These are phyloP conservation scores for Vombatus ursinus DNA, from an alignment of 2,113 vertebrate genomes.

Conservation along the genomic window DNA sequence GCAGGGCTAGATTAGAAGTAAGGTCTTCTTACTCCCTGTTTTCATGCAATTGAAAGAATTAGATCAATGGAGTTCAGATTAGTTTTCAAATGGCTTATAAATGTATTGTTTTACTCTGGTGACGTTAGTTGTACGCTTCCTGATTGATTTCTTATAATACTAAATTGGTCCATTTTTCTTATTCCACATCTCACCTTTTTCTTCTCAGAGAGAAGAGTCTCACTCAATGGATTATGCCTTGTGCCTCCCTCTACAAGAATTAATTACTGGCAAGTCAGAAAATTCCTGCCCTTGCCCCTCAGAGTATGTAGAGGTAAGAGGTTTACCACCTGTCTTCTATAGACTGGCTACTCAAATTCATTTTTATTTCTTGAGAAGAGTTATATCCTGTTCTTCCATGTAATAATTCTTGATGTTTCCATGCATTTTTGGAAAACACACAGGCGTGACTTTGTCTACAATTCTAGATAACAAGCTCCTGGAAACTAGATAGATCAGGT, in stretches of 20 bases:
- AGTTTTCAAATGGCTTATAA: constrained; percentile 29
- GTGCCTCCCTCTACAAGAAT: constrained; percentile 85
- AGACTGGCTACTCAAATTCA: background rate
- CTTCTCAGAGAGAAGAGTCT: constrained; percentile 81
- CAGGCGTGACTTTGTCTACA: too few relatives aligned
- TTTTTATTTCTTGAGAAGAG: constrained; percentile 17
- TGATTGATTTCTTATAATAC: constrained; percentile 17
- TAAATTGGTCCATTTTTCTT: constrained; percentile 6
- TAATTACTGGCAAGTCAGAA: constrained; percentile 87
- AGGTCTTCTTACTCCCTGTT: background rate
- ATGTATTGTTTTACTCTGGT: background rate
- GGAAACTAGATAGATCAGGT: too few relatives aligned
- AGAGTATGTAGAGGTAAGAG: constrained; percentile 86
- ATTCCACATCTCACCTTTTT: constrained; percentile 6
- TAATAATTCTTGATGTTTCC: constrained; percentile 12
- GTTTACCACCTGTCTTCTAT: background rate
- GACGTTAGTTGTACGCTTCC: background rate
- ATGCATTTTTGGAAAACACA: too few relatives aligned
- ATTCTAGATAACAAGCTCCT: too few relatives aligned
- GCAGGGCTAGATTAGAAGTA: background rate
- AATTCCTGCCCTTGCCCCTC: constrained; percentile 87
- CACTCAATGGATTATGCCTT: constrained; percentile 82
- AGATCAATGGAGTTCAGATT: background rate
- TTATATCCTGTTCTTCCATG: background rate
- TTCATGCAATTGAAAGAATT: constrained; percentile 11